Percentiles rank a stretch among this genome's conserved stretches.
Conservation (phyloP, 2,888 invertebrate genomes). For the Cantharis lateralis region DNA sequence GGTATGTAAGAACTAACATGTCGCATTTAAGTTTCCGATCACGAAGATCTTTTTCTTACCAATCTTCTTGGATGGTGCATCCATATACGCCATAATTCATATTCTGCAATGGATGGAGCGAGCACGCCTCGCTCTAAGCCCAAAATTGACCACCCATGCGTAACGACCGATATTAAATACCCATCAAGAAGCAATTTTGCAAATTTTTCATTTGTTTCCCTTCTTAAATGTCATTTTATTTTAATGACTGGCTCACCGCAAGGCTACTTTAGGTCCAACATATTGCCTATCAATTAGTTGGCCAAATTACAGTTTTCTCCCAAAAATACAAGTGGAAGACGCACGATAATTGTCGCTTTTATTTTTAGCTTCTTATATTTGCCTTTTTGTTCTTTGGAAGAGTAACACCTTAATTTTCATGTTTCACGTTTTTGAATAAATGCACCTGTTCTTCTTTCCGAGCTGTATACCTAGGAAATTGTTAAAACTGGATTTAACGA, state of each 20-base stretch:
- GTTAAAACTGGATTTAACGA: not conserved
- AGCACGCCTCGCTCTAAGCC: not conserved
- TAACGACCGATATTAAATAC: not conserved
- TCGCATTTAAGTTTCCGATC: slow-evolving; percentile 17
- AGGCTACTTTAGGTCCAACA: not conserved
- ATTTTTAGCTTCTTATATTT: too few species aligned
- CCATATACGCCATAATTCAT: not conserved
- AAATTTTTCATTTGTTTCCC: not conserved
- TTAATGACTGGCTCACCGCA: not conserved
- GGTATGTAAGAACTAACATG: slow-evolving; percentile 23
- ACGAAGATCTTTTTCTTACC: slow-evolving; percentile 2
- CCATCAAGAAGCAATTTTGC: not conserved
- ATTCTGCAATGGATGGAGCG: not conserved
- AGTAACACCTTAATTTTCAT: not conserved
- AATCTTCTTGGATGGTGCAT: not conserved
- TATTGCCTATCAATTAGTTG: not conserved
- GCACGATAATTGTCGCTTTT: not conserved
- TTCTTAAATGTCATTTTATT: not conserved
- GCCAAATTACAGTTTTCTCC: not conserved
- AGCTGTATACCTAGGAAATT: not conserved
- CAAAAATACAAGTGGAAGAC: not conserved
- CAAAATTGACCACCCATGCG: not conserved
- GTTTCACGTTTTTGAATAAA: not conserved
- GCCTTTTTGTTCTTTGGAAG: not conserved
- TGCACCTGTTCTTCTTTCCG: not conserved